Evolutionary conservation across 2,113 vertebrate species (phyloP), one percentile per base, ranked within the genome.

Genomic region (Phylloscopus whistleri): DNA sequence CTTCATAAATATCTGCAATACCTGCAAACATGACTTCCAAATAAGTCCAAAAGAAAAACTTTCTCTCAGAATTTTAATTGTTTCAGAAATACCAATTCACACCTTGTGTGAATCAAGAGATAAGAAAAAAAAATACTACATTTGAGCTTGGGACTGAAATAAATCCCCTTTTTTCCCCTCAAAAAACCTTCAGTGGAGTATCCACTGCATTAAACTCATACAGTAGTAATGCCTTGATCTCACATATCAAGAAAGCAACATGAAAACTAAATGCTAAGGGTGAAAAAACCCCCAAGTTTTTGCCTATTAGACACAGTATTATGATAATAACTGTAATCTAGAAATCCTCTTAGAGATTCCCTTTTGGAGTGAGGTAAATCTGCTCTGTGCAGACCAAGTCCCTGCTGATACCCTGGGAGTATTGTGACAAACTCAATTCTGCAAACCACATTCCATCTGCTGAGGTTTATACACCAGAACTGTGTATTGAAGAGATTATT

Each of bases 301-400:
- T 78, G 68, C 56, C 58, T 64, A 19, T 72, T 49, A 79, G 58
- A 46, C 35, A 90, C 31, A 69, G n/a, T 20, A 83, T 82, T 43
- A 68, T 24, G 26, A 22, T 53, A 48, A 64, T 59, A 69, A 53
- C 60, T 67, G 26, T 39, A 46, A 89, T 39, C 44, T 49, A 49
- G 33, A 94, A 95, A 91, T 78, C 62, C 52, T 89, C 64, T 84
- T 59, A 81, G 13, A 84, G 33, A 87, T 19, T 75, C 51, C 77
- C 62, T 78, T 87, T 59, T 37, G 46, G 59, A 78, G 39, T 0
- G 2, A 81, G 39, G 58, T 35, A 64, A 64, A 83, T 51, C 64
- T 87, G 56, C 52, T 63, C 69, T 51, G 51, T n/a, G 77, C 69
- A 78, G 28, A 52, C 51, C 64, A 70, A 69, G 56, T 20, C n/a